phyloP scores from a whole-genome alignment of 2,888 invertebrate species.

The Zhengitettix transpicula region DNA sequence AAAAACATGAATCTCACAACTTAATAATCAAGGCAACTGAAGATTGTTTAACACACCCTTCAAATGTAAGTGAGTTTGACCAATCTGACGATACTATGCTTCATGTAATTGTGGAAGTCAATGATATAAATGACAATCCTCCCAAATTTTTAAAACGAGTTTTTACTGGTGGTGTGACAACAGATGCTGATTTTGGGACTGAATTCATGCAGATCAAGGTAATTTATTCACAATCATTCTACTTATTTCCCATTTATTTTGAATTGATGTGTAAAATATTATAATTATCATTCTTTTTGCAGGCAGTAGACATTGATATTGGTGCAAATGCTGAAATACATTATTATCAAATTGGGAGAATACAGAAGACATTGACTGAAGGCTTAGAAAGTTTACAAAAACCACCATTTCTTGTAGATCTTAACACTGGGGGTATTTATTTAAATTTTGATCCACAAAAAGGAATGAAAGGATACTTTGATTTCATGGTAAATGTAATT shows the following conservation, averaged over 20 bases:
- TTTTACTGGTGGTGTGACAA: slow-evolving; percentile 88
- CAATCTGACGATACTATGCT: slow-evolving; percentile 48
- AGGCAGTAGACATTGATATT: slow-evolving; percentile 62
- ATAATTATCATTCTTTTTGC: slow-evolving; percentile 13
- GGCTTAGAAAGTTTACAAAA: slow-evolving; percentile 62
- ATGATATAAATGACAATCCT: slow-evolving; percentile 82
- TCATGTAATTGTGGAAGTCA: slow-evolving; percentile 49
- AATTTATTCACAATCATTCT: slow-evolving; percentile 13
- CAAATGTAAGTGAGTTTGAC: slow-evolving; percentile 23
- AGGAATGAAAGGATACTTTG: slow-evolving; percentile 93
- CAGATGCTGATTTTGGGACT: slow-evolving; percentile 79
- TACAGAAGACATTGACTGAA: slow-evolving; percentile 69
- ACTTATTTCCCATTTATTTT: not conserved
- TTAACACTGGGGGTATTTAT: slow-evolving; percentile 63
- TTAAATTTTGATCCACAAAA: slow-evolving; percentile 91
- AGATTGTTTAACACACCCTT: slow-evolving; percentile 50
- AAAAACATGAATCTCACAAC: slow-evolving; percentile 45
- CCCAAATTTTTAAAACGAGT: slow-evolving; percentile 64
- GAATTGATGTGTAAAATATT: not conserved
- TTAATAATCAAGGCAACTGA: slow-evolving; percentile 68
- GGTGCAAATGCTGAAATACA: slow-evolving; percentile 56
- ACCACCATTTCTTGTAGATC: slow-evolving; percentile 68
- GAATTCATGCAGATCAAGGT: slow-evolving; percentile 73
- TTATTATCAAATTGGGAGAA: slow-evolving; percentile 63
- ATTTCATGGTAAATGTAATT: slow-evolving; percentile 52